A percentile compares a stretch with the other conserved stretches of the same genome.
These are phyloP conservation scores for Fragum sueziense DNA, from an alignment of 2,888 invertebrate species.

Conservation along the genomic window DNA sequence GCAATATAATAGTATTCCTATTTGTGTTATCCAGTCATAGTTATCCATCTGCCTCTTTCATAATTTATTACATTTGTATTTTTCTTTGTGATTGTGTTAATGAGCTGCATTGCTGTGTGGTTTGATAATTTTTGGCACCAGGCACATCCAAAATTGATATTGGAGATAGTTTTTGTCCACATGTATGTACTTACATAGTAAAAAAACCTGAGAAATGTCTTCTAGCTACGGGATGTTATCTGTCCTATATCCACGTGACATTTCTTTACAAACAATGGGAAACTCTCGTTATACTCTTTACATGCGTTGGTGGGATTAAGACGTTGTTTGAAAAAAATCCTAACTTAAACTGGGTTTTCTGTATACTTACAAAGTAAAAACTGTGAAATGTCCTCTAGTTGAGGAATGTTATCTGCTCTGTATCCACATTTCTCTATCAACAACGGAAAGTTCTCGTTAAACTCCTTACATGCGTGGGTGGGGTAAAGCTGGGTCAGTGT, in stretches of 20 bases:
- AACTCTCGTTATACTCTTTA: conserved; percentile 98
- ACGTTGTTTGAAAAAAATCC: too few species aligned
- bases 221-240: conserved; percentile 98
- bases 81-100: too few species aligned
- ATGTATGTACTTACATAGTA: conserved; percentile 84
- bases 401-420: conserved; percentile 96
- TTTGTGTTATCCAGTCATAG: background rate
- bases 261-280: conserved; percentile 87
- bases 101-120: too few species aligned
- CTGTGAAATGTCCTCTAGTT: conserved; percentile 97
- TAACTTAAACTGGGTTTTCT: too few species aligned
- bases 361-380: conserved; percentile 90
- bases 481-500: conserved; percentile 94
- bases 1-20: background rate
- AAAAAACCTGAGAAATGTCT: conserved; percentile 97
- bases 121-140: too few species aligned
- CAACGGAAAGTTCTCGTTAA: conserved; percentile 98
- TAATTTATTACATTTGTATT: too few species aligned
- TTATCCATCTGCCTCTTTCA: background rate
- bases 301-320: conserved; percentile 98
- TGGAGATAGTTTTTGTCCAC: too few species aligned
- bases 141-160: too few species aligned
- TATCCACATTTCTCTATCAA: conserved; percentile 85
- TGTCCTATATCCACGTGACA: conserved; percentile 89
- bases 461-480: conserved; percentile 97